A percentile compares a stretch with the other conserved stretches of the same genome.
Conservation (phyloP, 2,113 vertebrate genomes). For the Dipodomys stephensi region DNA sequence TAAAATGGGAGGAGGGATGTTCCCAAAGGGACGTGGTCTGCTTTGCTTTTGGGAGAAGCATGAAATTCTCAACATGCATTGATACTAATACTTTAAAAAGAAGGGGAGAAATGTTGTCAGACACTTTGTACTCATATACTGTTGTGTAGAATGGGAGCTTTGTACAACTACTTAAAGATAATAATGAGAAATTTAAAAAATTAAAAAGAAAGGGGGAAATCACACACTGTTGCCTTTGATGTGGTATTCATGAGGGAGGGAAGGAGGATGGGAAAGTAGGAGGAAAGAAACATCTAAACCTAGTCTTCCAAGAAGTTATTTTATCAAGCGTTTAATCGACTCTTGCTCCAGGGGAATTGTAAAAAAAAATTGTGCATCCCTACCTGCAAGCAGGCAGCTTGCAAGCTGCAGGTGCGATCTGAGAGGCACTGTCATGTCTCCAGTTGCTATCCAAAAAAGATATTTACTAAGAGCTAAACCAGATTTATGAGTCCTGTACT, state of each 20-base stretch:
- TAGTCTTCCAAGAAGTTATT: slow-evolving; percentile 16
- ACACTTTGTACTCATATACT: too few relatives aligned
- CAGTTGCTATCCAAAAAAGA: background rate
- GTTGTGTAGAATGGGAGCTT: too few relatives aligned
- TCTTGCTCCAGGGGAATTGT: background rate
- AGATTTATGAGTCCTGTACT: background rate
- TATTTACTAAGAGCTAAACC: background rate
- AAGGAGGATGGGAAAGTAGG: background rate
- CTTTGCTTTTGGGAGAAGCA: background rate
- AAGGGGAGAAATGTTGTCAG: too few relatives aligned
- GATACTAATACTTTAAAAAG: slow-evolving; percentile 1
- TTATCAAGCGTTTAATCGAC: background rate
- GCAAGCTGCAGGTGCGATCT: background rate
- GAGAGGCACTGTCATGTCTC: background rate
- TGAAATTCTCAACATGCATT: background rate
- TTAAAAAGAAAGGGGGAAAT: background rate
- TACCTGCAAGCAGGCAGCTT: background rate
- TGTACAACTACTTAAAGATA: too few relatives aligned
- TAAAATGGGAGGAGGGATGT: background rate
- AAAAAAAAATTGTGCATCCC: background rate
- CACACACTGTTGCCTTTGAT: background rate
- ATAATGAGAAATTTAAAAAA: background rate
- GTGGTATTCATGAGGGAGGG: background rate
- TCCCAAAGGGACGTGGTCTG: background rate
- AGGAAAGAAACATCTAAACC: background rate